Evolutionary conservation across 2,113 vertebrate genomes (phyloP).

Genomic region (Gallinago paraguaiae): DNA sequence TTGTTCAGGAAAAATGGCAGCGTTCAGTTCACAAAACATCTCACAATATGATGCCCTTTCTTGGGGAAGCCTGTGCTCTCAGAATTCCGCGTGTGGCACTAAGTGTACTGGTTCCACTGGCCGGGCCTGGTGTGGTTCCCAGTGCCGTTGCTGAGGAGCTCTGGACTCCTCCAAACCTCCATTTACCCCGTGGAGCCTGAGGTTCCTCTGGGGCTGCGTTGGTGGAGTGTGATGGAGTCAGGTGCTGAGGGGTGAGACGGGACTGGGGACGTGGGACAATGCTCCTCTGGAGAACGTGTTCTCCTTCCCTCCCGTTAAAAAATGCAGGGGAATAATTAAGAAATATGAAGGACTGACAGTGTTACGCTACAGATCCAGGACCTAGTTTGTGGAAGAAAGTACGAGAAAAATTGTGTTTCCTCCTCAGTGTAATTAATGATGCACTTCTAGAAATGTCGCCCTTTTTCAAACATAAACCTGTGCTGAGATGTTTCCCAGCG

Average conservation of each 20-base stretch:
- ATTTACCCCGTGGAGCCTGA: neutral
- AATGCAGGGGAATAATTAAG: accelerated
- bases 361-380: neutral
- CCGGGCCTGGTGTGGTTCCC: accelerated
- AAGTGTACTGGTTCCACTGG: neutral
- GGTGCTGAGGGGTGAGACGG: too few relatives aligned
- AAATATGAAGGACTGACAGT: too few relatives aligned
- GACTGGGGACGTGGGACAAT: neutral
- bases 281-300: neutral
- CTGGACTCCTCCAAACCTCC: neutral
- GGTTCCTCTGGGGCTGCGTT: neutral
- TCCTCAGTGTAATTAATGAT: neutral
- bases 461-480: accelerated
- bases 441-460: accelerated
- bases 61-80: neutral
- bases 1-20: neutral
- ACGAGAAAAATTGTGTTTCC: accelerated
- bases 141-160: neutral
- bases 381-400: neutral
- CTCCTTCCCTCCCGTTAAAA: neutral
- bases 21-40: neutral
- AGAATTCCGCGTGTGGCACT: accelerated
- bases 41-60: neutral
- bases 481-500: accelerated
- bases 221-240: accelerated